These are phyloP conservation scores for Cryptus armator DNA, from an alignment of 2,888 invertebrate species.

Conservation along the genomic window DNA sequence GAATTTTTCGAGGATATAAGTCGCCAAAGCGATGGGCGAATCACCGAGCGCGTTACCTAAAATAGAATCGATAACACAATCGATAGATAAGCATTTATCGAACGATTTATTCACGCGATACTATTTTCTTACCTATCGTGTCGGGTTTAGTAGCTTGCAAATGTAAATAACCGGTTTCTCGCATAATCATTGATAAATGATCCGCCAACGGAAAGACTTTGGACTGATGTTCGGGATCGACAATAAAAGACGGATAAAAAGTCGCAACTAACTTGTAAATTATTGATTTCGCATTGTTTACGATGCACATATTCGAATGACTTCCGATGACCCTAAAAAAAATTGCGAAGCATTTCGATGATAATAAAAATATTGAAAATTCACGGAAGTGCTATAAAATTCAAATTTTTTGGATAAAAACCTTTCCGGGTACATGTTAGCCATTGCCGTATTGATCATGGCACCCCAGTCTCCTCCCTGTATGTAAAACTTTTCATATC, in stretches of 20 bases:
- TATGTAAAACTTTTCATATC: slow-evolving; percentile 86
- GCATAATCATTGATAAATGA: slow-evolving; percentile 77
- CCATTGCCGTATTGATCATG: slow-evolving; percentile 85
- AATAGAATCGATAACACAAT: slow-evolving; percentile 70
- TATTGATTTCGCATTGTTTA: slow-evolving; percentile 76
- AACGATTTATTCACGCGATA: background rate
- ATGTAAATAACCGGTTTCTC: slow-evolving; percentile 89
- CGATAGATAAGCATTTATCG: background rate
- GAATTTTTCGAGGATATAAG: slow-evolving; percentile 96
- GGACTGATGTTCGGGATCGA: slow-evolving; percentile 86
- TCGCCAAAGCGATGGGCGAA: slow-evolving; percentile 94
- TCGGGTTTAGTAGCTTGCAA: slow-evolving; percentile 96
- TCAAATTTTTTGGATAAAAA: slow-evolving; percentile 52
- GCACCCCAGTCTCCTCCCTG: slow-evolving; percentile 90
- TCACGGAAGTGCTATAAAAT: background rate
- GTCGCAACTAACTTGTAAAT: slow-evolving; percentile 86
- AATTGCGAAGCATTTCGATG: background rate
- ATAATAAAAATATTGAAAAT: background rate
- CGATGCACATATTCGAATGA: slow-evolving; percentile 89
- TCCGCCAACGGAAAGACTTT: slow-evolving; percentile 86
- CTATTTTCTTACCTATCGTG: slow-evolving; percentile 89
- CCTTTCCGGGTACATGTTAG: slow-evolving; percentile 85
- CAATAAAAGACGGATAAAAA: slow-evolving; percentile 87
- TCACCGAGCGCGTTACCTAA: slow-evolving; percentile 90
- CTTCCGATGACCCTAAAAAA: slow-evolving; percentile 86